A percentile compares a stretch with the other conserved stretches of the same genome.
Evolutionary conservation across 2,113 vertebrate species (phyloP).

Genomic region (Pachycephala philippinensis): DNA sequence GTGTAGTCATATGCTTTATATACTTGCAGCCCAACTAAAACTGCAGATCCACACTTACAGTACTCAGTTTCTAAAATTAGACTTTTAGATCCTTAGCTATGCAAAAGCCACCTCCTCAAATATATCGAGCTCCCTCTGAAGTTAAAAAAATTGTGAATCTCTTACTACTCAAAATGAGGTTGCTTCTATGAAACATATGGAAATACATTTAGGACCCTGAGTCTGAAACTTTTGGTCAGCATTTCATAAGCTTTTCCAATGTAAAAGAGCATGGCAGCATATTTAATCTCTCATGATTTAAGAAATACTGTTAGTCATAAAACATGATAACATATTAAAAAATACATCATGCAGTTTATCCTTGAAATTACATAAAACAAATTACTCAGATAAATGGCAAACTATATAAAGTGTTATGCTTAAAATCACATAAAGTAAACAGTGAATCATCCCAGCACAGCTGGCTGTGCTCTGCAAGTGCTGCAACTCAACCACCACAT

Average conservation of each 20-base stretch:
- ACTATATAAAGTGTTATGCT: not conserved
- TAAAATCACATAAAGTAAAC: not conserved
- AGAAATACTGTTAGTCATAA: not conserved
- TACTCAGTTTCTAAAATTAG: constrained; percentile 19
- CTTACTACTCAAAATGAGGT: not conserved
- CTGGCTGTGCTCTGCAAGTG: not conserved
- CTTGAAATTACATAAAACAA: not conserved
- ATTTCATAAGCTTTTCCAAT: not conserved
- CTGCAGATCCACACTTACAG: not conserved
- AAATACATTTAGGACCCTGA: not conserved
- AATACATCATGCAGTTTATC: not conserved
- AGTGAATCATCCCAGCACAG: not conserved
- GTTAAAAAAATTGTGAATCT: not conserved
- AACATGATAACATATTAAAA: not conserved
- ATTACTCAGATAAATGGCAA: not conserved
- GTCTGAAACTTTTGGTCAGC: not conserved
- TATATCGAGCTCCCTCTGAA: not conserved
- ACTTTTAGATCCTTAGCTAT: constrained; percentile 17
- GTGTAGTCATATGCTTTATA: not conserved
- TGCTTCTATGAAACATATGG: not conserved
- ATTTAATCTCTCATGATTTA: not conserved
- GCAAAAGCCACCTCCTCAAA: not conserved
- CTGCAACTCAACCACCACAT: not conserved
- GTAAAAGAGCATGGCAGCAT: not conserved
- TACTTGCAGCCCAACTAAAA: not conserved